These are phyloP conservation scores for Parazoanthus atlanticus DNA, from an alignment of 92 coral and sea anemone genomes.

Conservation along the genomic window DNA sequence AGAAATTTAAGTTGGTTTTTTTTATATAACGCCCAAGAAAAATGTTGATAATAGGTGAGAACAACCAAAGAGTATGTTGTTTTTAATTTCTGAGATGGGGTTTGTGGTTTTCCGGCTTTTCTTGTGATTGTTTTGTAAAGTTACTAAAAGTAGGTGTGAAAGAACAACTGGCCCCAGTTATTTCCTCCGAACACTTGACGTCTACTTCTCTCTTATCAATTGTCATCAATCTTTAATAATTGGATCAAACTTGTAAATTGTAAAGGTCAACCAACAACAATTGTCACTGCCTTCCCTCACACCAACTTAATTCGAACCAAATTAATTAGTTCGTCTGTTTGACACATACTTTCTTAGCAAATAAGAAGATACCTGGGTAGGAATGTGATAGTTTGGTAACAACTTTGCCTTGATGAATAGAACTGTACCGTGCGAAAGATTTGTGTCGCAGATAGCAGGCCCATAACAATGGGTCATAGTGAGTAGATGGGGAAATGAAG, in stretches of 20 bases:
- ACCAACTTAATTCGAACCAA: neutral
- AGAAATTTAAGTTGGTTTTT: neutral
- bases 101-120: slow-evolving; percentile 26
- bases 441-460: too few species aligned
- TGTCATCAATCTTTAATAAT: neutral
- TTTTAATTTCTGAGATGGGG: neutral
- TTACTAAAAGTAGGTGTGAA: slow-evolving; percentile 8
- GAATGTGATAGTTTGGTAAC: neutral
- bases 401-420: too few species aligned
- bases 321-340: too few species aligned
- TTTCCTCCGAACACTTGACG: neutral
- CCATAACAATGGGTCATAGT: too few species aligned
- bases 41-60: neutral
- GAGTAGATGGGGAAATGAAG: too few species aligned
- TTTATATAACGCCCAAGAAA: neutral
- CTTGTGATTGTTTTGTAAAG: slow-evolving; percentile 7
- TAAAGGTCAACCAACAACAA: neutral
- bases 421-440: too few species aligned
- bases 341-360: neutral
- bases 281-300: neutral
- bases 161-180: neutral
- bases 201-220: neutral
- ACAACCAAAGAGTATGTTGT: neutral
- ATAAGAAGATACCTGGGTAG: neutral
- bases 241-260: neutral